Base-by-base conservation (phyloP, 2,113 vertebrate species). In the Microcebus murinus region DNA sequence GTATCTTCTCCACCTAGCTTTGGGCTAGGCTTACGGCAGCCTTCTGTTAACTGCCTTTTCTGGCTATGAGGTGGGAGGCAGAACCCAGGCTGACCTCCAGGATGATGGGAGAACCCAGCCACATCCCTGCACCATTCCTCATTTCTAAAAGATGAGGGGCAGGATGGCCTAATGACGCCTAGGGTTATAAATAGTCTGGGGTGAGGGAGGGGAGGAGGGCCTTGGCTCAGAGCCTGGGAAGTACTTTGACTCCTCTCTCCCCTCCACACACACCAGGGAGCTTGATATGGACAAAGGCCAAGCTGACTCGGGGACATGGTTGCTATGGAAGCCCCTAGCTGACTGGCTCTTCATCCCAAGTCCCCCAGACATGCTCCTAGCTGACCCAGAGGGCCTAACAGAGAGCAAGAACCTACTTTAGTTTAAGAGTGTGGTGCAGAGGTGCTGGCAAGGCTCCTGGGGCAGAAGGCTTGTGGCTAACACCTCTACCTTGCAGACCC, bases 131-230 rank as follows among this genome's bases (percentile, higher is more conserved):
- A 90, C 89, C 42, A 84, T 92, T 94, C 82, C 76, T 95, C 57
- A 73, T 89, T 74, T 91, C 71, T 94, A 42, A 96, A 82, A 95
- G 82, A 76, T 74, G 76, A 48, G 31, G 65, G 93, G 52, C 91
- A 55, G 65, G 71, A 84, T 93, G 71, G 92, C 79, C 87, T 85
- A 88, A 39, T 85, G 92, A 93, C 95, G 95, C 57, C 70, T 39
- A 76, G 14, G 50, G 86, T 88, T 97, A 98, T 98, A 98, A 98
- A 97, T 97, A 98, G 93, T 85, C 79, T 88, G 61, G 59, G 86
- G 42, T 27, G 48, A 63, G 80, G 92, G 77, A 93, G n/a, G 82
- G 80, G 71, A 93, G 50, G 15, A 86, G 76, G 92, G 89, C 94
- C 87, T 96, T 97, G 87, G 94, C 97, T 96, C 65, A 59, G 94